Evolutionary conservation across 2,113 vertebrate species (phyloP).

Genomic region (Silurus meridionalis): DNA sequence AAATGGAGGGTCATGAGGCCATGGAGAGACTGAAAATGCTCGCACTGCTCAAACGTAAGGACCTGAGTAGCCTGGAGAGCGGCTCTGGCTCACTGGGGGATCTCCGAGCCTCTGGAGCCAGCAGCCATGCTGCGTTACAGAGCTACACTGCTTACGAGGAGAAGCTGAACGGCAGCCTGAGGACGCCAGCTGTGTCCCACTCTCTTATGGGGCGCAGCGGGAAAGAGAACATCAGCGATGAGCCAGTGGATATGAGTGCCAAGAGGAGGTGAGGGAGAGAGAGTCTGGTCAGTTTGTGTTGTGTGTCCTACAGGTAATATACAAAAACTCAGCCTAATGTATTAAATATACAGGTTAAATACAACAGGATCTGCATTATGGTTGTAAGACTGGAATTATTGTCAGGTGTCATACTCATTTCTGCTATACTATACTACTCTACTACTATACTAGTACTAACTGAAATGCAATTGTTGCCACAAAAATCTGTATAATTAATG

Average conservation of each 20-base stretch:
- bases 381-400: background rate
- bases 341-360: background rate
- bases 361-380: background rate
- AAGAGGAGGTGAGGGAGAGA: slow-evolving; percentile 74
- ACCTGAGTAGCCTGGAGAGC: slow-evolving; percentile 73
- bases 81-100: slow-evolving; percentile 61
- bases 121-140: slow-evolving; percentile 32
- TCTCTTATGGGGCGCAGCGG: slow-evolving; percentile 74
- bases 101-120: slow-evolving; percentile 61
- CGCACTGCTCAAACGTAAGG: slow-evolving; percentile 83
- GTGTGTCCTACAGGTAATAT: background rate
- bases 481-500: background rate
- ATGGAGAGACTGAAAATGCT: slow-evolving; percentile 89
- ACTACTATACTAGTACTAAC: background rate
- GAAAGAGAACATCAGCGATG: slow-evolving; percentile 85
- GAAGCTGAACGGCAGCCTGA: slow-evolving; percentile 58
- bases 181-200: slow-evolving; percentile 73
- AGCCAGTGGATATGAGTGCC: slow-evolving; percentile 86
- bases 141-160: slow-evolving; percentile 54
- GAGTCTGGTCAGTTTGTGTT: background rate
- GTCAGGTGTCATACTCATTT: background rate
- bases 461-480: background rate
- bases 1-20: slow-evolving; percentile 86
- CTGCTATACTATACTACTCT: background rate
- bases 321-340: background rate